phyloP scores from a whole-genome alignment of 92 coral and sea anemone genomes.

The Epizoanthus fatuus region DNA sequence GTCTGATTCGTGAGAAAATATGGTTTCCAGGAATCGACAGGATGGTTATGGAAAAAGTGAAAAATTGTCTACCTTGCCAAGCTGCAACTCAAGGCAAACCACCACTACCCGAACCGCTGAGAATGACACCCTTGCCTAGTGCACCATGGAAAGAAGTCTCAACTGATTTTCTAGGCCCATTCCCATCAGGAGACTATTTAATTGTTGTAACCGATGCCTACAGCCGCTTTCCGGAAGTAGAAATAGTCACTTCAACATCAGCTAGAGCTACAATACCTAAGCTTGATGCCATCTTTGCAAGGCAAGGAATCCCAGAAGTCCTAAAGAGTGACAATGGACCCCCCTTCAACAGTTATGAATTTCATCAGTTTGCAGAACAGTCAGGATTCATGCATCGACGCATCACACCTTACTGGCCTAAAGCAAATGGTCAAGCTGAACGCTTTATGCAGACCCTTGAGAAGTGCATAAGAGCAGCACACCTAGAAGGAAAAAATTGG shows the following conservation, averaged over 20 bases:
- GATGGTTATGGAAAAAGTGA: slow-evolving; percentile 59
- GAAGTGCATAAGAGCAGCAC: slow-evolving; percentile 53
- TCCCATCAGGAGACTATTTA: slow-evolving; percentile 74
- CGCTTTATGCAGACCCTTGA: slow-evolving; percentile 51
- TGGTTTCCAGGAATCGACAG: slow-evolving; percentile 72
- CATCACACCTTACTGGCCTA: slow-evolving; percentile 60
- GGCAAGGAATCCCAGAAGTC: slow-evolving; percentile 71
- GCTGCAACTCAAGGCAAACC: slow-evolving; percentile 58
- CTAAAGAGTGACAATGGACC: slow-evolving; percentile 68
- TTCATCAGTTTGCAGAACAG: slow-evolving; percentile 56
- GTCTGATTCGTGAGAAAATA: slow-evolving; percentile 58
- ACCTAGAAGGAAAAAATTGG: slow-evolving; percentile 56
- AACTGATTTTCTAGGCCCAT: slow-evolving; percentile 75
- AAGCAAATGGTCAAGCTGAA: slow-evolving; percentile 61
- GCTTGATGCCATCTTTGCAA: slow-evolving; percentile 71
- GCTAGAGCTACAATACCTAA: slow-evolving; percentile 65
- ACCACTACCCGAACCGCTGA: slow-evolving; percentile 58
- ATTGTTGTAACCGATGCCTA: slow-evolving; percentile 70
- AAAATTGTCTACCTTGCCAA: slow-evolving; percentile 67
- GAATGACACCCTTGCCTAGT: slow-evolving; percentile 56
- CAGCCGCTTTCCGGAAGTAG: slow-evolving; percentile 80
- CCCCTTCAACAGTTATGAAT: slow-evolving; percentile 54
- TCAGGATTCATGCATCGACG: slow-evolving; percentile 58
- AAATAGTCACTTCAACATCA: slow-evolving; percentile 55
- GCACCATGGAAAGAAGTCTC: slow-evolving; percentile 73